Evolutionary conservation across 2,797 vertebrate species (phyloP), one percentile per base, ranked within the genome.

Genomic region (Uromys caudimaculatus): DNA sequence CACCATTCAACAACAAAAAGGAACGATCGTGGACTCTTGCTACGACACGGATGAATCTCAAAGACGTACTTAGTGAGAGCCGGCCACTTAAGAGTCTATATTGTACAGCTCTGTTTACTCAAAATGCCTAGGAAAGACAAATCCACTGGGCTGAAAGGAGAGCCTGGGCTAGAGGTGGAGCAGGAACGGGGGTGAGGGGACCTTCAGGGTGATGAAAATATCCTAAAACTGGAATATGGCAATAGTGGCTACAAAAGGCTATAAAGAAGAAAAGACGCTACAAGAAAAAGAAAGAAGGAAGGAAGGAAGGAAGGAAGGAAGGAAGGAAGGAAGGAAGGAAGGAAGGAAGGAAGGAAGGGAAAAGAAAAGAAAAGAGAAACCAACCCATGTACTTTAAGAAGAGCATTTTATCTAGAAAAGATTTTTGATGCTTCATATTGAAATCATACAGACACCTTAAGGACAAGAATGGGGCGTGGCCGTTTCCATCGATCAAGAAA

Each of bases 121-220:
- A 60, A 97, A 91, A 77, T 78, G 76, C 76, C 69, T 95, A 85
- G 81, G 75, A 90, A 82, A 96, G 91, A 54, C 29, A 81, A 60
- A 73, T 64, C 67, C 56, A 1, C 58, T 8, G 29, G 54, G 47
- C 54, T 4, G 50, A 89, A 85, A 69, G 77, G 47, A 56, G 76
- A 62, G 54, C 8, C 35, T 73, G 60, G 41, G 4, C 29, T 92
- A 56, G 17, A 2, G 9, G 69, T 29, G 10, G 50, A 41, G n/a
- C 50, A 67, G 62, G 73, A 21, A 64, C 2, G 9, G 67, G 32
- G 24, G 6, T 11, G 5, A 84, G 32, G 32, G 44, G 87, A 44
- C 10, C 90, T 90, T 1, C 9, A 75, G 62, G 44, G 17, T 77
- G 38, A 90, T 75, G 23, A 73, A 41, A 83, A 71, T 88, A 27